These are phyloP conservation scores for Entomobrya proxima DNA, from an alignment of 2,888 invertebrate species.

Conservation along the genomic window DNA sequence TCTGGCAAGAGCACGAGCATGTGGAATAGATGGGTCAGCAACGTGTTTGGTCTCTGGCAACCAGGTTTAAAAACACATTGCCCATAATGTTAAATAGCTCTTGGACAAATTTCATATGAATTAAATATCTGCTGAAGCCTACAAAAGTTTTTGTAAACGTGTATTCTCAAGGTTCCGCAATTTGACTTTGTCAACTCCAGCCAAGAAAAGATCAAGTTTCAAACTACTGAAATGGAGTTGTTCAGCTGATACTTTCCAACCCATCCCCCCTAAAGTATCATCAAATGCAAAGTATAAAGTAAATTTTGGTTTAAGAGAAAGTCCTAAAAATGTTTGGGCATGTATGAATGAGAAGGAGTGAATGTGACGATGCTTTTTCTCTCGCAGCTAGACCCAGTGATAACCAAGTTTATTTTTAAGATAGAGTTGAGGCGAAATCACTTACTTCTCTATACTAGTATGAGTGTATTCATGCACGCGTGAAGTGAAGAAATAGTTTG, in stretches of 20 bases:
- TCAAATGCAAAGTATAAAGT: neutral
- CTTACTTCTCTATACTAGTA: neutral
- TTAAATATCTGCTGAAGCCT: neutral
- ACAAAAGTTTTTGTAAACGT: neutral
- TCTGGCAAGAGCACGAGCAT: too few relatives aligned
- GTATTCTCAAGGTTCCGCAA: neutral
- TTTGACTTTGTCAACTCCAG: slow-evolving; percentile 17
- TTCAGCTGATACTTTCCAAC: slow-evolving; percentile 2
- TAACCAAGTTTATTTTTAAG: neutral
- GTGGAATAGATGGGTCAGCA: too few relatives aligned
- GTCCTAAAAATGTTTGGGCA: neutral
- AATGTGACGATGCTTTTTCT: too few relatives aligned
- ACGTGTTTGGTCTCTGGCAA: neutral
- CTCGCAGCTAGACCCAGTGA: neutral
- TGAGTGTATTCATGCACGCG: neutral
- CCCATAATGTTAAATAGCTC: too few relatives aligned
- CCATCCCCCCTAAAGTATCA: neutral
- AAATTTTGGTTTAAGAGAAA: neutral
- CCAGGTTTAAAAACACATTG: too few relatives aligned
- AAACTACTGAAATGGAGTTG: neutral
- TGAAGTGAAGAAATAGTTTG: neutral
- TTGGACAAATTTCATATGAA: neutral
- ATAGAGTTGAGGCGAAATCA: neutral
- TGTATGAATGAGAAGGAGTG: neutral
- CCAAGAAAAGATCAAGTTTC: neutral